These are phyloP conservation scores for Corythoichthys haematopterus DNA, from an alignment of 2,113 vertebrate genomes.

Conservation along the genomic window DNA sequence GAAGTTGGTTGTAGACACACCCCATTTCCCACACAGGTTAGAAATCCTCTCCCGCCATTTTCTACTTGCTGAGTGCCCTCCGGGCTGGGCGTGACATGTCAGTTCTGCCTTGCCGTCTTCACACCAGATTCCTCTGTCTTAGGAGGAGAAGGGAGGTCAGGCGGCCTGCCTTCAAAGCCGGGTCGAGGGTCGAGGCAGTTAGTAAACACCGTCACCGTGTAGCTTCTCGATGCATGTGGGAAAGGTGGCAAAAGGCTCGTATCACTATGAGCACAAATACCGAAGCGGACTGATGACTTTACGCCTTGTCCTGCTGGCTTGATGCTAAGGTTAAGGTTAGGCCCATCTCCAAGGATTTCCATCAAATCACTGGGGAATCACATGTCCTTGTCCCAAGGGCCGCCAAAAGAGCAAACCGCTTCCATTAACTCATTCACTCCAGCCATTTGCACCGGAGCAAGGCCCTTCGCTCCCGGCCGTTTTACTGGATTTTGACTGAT, in stretches of 20 bases:
- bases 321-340: neutral
- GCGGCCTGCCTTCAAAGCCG: constrained; percentile 57
- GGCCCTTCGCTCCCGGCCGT: no score
- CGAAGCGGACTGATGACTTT: constrained; percentile 2
- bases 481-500: no score
- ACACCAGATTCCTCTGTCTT: constrained; percentile 64
- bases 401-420: constrained; percentile 29
- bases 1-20: constrained; percentile 12
- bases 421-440: constrained; percentile 14
- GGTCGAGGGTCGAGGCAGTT: constrained; percentile 61
- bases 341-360: neutral
- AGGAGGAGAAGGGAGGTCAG: constrained; percentile 42
- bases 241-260: constrained; percentile 8
- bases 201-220: constrained; percentile 52
- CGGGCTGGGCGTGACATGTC: constrained; percentile 48
- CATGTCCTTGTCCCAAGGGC: constrained; percentile 3
- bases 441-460: no score
- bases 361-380: constrained; percentile 1
- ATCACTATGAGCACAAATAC: constrained; percentile 7
- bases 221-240: constrained; percentile 26
- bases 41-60: constrained; percentile 19
- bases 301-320: neutral
- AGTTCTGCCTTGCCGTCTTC: constrained; percentile 58
- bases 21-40: constrained; percentile 23
- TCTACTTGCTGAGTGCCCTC: constrained; percentile 21